These are phyloP conservation scores for Drosophila serrata DNA, from an alignment of 1,140 invertebrate species.

Conservation along the genomic window DNA sequence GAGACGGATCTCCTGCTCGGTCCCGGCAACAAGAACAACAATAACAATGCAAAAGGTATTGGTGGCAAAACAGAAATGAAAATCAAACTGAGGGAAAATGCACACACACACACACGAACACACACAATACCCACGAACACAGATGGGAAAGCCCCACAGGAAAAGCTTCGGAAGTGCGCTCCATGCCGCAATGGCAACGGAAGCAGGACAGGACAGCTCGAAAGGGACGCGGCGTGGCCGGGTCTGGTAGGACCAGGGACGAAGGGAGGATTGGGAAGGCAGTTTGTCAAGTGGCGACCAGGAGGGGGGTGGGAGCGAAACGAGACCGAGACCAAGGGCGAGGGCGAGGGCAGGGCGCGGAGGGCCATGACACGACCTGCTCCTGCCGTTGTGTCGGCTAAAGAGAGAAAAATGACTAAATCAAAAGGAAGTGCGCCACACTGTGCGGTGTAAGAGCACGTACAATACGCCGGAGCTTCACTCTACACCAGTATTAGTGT, in stretches of 20 bases:
- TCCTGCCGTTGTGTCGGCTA: slow-evolving; percentile 67
- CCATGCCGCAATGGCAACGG: slow-evolving; percentile 70
- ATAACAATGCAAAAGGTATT: slow-evolving; percentile 72
- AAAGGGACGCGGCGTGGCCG: slow-evolving; percentile 12
- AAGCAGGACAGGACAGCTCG: slow-evolving; percentile 41
- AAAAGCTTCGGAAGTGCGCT: slow-evolving; percentile 81
- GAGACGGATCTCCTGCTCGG: slow-evolving; percentile 53
- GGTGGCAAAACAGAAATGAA: slow-evolving; percentile 77
- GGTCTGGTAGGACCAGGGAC: not conserved
- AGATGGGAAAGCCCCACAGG: slow-evolving; percentile 50
- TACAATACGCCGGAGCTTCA: slow-evolving; percentile 64
- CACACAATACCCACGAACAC: slow-evolving; percentile 26
- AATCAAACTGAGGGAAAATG: slow-evolving; percentile 66
- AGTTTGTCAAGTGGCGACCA: slow-evolving; percentile 57
- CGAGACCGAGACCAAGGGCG: not conserved
- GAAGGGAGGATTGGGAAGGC: slow-evolving; percentile 21
- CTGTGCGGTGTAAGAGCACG: slow-evolving; percentile 78
- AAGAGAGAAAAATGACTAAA: slow-evolving; percentile 85
- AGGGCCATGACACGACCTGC: slow-evolving; percentile 56
- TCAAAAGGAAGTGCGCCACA: slow-evolving; percentile 84
- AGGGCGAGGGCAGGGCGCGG: not conserved
- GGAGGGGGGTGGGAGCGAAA: slow-evolving; percentile 5
- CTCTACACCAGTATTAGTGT: slow-evolving; percentile 31
- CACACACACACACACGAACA: slow-evolving; percentile 30
- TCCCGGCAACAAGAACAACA: slow-evolving; percentile 51